Percentiles rank a stretch among this genome's conserved stretches.
Evolutionary conservation across 2,113 vertebrate genomes (phyloP).

Genomic region (Festucalex cinctus): DNA sequence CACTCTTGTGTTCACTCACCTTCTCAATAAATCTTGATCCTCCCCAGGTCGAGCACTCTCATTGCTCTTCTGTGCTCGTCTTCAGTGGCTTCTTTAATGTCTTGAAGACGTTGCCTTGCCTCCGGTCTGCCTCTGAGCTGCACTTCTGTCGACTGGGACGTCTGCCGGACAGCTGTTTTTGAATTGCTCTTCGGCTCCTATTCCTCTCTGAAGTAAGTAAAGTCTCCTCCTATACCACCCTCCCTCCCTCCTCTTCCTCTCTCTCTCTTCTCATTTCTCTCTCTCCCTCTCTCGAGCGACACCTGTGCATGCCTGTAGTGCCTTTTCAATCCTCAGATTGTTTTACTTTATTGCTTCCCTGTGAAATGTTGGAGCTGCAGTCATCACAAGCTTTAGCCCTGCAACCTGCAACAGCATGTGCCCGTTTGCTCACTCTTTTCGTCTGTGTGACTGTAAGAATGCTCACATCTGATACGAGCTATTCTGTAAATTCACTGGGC

Average conservation of each 20-base stretch:
- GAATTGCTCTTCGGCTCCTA: slow-evolving; percentile 64
- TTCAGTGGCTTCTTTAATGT: slow-evolving; percentile 46
- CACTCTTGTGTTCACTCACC: slow-evolving; percentile 42
- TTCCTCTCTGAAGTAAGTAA: slow-evolving; percentile 57
- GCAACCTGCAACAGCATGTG: slow-evolving; percentile 13
- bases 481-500: slow-evolving; percentile 38
- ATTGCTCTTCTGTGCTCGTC: slow-evolving; percentile 12
- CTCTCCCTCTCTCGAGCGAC: slow-evolving; percentile 41
- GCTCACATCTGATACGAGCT: slow-evolving; percentile 53
- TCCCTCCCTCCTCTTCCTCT: slow-evolving; percentile 18
- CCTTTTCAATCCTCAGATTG: slow-evolving; percentile 26
- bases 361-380: slow-evolving; percentile 17
- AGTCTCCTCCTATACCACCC: slow-evolving; percentile 64
- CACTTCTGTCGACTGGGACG: slow-evolving; percentile 63
- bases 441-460: slow-evolving; percentile 24
- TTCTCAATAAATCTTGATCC: slow-evolving; percentile 18
- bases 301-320: slow-evolving; percentile 71
- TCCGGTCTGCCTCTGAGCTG: slow-evolving; percentile 51
- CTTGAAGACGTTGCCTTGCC: slow-evolving; percentile 49
- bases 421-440: slow-evolving; percentile 14
- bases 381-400: slow-evolving; percentile 25
- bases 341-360: slow-evolving; percentile 30
- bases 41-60: slow-evolving; percentile 14
- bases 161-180: slow-evolving; percentile 77
- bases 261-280: slow-evolving; percentile 24